Conservation (phyloP, 2,113 vertebrate genomes). For the Apistogramma diplotaenia region DNA sequence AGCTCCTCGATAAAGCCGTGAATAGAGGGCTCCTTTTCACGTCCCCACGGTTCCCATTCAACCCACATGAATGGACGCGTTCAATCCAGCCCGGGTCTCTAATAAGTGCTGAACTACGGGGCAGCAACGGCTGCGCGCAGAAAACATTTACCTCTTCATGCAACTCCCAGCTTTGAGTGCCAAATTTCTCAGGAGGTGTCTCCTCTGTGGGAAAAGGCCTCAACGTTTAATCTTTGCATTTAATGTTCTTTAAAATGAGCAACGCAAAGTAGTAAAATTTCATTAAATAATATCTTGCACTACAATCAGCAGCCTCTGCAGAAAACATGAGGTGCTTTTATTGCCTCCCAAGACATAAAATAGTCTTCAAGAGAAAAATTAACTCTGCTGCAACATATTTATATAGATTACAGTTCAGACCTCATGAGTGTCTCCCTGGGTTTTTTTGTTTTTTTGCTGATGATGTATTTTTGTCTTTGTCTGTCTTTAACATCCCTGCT, state of each 20-base stretch:
- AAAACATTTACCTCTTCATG: conserved; percentile 6
- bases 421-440: background rate
- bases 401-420: background rate
- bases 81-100: conserved; percentile 36
- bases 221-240: background rate
- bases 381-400: background rate
- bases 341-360: background rate
- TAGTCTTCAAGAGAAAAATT: background rate
- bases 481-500: background rate
- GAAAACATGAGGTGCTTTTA: background rate
- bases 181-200: background rate
- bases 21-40: conserved; percentile 45
- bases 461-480: background rate
- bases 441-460: background rate
- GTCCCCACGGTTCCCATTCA: conserved; percentile 48
- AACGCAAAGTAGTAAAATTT: background rate
- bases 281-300: background rate
- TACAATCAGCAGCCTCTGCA: background rate
- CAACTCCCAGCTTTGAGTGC: background rate
- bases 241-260: background rate
- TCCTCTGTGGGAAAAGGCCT: accelerated
- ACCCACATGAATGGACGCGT: conserved; percentile 38
- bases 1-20: conserved; percentile 15
- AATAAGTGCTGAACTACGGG: conserved; percentile 45
- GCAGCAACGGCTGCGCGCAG: conserved; percentile 41